phyloP scores from a whole-genome alignment of 2,888 invertebrate species.

The Drosophila austrosaltans region DNA sequence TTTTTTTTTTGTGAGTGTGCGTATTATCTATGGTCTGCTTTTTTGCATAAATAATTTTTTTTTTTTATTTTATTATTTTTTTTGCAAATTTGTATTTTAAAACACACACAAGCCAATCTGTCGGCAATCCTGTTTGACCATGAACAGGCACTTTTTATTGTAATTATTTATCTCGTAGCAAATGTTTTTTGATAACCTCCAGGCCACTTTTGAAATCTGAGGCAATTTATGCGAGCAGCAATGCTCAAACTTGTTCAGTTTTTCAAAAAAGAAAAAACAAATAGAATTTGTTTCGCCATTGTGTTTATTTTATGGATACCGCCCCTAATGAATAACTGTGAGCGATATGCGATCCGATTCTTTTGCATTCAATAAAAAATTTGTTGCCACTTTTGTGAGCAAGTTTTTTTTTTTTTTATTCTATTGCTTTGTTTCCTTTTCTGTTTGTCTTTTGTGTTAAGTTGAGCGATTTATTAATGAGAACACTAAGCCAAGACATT shows the following conservation, averaged over 20 bases:
- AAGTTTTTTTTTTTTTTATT: not conserved
- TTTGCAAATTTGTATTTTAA: conserved; percentile 20
- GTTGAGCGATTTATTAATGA: conserved; percentile 10
- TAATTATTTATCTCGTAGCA: conserved; percentile 49
- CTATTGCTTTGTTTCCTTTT: not conserved
- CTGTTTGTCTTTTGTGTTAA: not conserved
- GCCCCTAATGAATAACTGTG: conserved; percentile 25
- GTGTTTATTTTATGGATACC: not conserved
- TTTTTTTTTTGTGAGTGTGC: conserved; percentile 29
- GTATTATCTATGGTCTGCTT: conserved; percentile 36
- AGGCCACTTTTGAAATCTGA: conserved; percentile 25
- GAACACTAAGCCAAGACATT: not conserved
- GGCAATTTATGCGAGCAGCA: conserved; percentile 55
- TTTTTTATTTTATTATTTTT: conserved; percentile 18
- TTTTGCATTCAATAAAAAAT: conserved; percentile 11
- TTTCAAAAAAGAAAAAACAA: not conserved
- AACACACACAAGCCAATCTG: conserved; percentile 42
- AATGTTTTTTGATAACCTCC: conserved; percentile 30
- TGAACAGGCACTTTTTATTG: conserved; percentile 65
- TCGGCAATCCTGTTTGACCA: conserved; percentile 62
- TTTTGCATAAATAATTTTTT: conserved; percentile 39
- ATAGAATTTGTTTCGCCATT: no score
- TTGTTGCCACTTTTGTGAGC: conserved; percentile 12
- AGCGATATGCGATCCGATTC: conserved; percentile 10
- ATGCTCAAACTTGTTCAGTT: conserved; percentile 48